Conservation (phyloP, 1,140 invertebrate species). For the Periplaneta americana region DNA sequence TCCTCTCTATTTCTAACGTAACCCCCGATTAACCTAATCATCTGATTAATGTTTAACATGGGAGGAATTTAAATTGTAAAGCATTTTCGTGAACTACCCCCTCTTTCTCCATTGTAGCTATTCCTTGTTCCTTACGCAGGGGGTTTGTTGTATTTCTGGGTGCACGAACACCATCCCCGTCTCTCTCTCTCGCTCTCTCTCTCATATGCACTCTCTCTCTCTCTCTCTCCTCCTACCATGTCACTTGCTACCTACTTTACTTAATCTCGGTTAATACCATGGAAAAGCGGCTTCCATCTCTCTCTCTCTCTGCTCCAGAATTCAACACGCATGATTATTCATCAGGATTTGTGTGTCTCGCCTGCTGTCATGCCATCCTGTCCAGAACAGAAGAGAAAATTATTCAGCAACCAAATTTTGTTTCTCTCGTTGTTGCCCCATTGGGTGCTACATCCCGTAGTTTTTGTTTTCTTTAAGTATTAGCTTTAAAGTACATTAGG, state of each 20-base stretch:
- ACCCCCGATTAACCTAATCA: not conserved
- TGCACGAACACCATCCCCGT: not conserved
- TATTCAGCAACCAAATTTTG: not conserved
- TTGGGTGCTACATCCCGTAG: not conserved
- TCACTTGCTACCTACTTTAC: not conserved
- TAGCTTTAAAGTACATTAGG: too few relatives aligned
- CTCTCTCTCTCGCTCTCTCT: too few relatives aligned
- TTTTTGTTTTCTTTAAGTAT: not conserved
- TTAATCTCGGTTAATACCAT: not conserved
- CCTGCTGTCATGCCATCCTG: not conserved
- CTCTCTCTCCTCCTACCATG: not conserved
- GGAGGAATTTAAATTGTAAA: not conserved
- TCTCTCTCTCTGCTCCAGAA: not conserved
- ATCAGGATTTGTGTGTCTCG: not conserved
- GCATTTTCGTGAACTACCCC: not conserved
- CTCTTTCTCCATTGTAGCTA: not conserved
- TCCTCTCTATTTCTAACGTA: not conserved
- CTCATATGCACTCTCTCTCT: too few relatives aligned
- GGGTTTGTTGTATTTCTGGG: not conserved
- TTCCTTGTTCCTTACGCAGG: not conserved
- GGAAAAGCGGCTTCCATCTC: not conserved
- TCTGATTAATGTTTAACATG: not conserved
- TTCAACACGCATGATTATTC: not conserved
- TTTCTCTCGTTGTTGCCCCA: not conserved
- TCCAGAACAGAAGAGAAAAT: not conserved